Percentiles rank a stretch among this genome's conserved stretches.
These are phyloP conservation scores for Metellina segmentata DNA, from an alignment of 2,888 invertebrate species.

Conservation along the genomic window DNA sequence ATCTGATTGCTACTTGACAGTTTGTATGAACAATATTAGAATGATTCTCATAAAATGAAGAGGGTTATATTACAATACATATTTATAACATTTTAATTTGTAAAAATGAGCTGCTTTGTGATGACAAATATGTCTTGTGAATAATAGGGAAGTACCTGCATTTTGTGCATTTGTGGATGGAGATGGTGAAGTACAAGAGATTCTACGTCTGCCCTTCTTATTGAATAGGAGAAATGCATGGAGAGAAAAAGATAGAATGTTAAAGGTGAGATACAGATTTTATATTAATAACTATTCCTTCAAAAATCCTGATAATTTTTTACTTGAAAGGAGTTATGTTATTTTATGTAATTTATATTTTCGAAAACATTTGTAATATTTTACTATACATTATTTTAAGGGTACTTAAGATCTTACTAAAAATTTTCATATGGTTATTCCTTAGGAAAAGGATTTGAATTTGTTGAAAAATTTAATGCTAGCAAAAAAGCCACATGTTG, in stretches of 20 bases:
- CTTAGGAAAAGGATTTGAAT: conserved; percentile 79
- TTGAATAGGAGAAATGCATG: conserved; percentile 90
- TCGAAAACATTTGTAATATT: background rate
- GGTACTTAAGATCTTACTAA: conserved; percentile 19
- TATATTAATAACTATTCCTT: background rate
- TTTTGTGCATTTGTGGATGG: conserved; percentile 93
- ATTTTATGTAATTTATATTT: background rate
- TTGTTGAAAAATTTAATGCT: conserved; percentile 90
- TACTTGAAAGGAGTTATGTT: background rate
- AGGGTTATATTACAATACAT: no score
- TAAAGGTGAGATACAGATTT: conserved; percentile 39
- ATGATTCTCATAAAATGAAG: background rate
- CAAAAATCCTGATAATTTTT: background rate
- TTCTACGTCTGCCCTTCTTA: conserved; percentile 92
- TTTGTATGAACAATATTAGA: background rate
- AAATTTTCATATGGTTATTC: conserved; percentile 28
- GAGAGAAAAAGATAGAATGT: conserved; percentile 84
- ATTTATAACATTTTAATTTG: background rate
- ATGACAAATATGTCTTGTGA: background rate
- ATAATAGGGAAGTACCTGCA: conserved; percentile 84
- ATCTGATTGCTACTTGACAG: background rate
- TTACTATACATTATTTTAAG: background rate
- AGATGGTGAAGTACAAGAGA: conserved; percentile 96
- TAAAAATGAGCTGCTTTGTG: background rate
- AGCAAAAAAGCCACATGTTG: conserved; percentile 95